These are phyloP conservation scores for Dicranocentrus wangi DNA, from an alignment of 2,888 invertebrate species.

Conservation along the genomic window DNA sequence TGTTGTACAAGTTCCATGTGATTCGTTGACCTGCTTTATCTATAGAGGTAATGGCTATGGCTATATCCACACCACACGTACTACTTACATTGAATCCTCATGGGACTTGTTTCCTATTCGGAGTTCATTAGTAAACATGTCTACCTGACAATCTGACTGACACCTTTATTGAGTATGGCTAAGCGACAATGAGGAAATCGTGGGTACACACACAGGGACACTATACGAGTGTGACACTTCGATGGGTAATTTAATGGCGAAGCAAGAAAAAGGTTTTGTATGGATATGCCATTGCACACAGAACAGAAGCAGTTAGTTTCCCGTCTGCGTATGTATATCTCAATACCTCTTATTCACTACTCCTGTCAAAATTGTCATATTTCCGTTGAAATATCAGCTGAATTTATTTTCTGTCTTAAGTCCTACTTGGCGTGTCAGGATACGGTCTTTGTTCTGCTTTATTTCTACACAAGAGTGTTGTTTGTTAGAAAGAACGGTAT, in stretches of 20 bases:
- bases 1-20: neutral
- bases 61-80: neutral
- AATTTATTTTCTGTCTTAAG: neutral
- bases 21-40: slow-evolving; percentile 7
- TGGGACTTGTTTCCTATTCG: too few relatives aligned
- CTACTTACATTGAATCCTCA: too few relatives aligned
- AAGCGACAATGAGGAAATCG: neutral
- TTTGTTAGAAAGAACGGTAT: neutral
- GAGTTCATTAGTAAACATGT: too few relatives aligned
- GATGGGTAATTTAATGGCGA: too few relatives aligned
- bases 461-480: slow-evolving; percentile 34
- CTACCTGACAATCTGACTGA: neutral
- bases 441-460: slow-evolving; percentile 40
- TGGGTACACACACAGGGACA: neutral
- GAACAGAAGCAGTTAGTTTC: too few relatives aligned
- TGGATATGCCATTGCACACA: neutral
- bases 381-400: slow-evolving; percentile 13
- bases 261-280: neutral
- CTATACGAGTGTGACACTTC: too few relatives aligned
- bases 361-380: slow-evolving; percentile 46
- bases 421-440: neutral
- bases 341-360: neutral
- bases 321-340: neutral
- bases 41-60: neutral
- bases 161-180: neutral